These are phyloP conservation scores for Drosophila teissieri DNA, from an alignment of 1,140 invertebrate species.

Conservation along the genomic window DNA sequence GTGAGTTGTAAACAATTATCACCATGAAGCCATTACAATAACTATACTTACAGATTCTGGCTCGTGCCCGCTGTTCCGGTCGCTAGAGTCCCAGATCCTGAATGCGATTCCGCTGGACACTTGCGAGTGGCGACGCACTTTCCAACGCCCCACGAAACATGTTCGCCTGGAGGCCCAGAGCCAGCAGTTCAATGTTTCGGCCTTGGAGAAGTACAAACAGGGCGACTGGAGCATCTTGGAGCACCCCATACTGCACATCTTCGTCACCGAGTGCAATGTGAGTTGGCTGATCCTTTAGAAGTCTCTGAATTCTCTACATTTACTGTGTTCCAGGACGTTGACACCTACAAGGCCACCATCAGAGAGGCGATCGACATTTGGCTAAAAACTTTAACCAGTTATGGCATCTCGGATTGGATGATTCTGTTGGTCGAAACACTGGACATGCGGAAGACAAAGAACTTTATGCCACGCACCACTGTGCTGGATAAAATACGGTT, in stretches of 20 bases:
- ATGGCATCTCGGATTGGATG: constrained; percentile 95
- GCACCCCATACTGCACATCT: constrained; percentile 96
- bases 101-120: constrained; percentile 93
- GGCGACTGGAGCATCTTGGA: constrained; percentile 90
- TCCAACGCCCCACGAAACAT: constrained; percentile 91
- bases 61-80: constrained; percentile 93
- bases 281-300: constrained; percentile 60
- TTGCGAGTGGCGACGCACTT: constrained; percentile 95
- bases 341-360: constrained; percentile 93
- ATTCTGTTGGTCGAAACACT: constrained; percentile 96
- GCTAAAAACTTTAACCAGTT: constrained; percentile 91
- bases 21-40: too few relatives aligned
- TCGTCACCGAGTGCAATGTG: constrained; percentile 97
- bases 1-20: constrained; percentile 49
- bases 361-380: constrained; percentile 95
- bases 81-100: constrained; percentile 90
- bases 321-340: constrained; percentile 90
- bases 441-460: constrained; percentile 96
- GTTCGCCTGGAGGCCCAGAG: constrained; percentile 94
- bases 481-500: constrained; percentile 97
- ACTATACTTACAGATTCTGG: constrained; percentile 90
- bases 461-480: constrained; percentile 95
- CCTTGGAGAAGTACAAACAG: constrained; percentile 87
- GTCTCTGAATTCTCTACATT: background rate
- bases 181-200: constrained; percentile 91